These are phyloP conservation scores for Lanius ludovicianus DNA, from an alignment of 2,113 vertebrate species.

Conservation along the genomic window DNA sequence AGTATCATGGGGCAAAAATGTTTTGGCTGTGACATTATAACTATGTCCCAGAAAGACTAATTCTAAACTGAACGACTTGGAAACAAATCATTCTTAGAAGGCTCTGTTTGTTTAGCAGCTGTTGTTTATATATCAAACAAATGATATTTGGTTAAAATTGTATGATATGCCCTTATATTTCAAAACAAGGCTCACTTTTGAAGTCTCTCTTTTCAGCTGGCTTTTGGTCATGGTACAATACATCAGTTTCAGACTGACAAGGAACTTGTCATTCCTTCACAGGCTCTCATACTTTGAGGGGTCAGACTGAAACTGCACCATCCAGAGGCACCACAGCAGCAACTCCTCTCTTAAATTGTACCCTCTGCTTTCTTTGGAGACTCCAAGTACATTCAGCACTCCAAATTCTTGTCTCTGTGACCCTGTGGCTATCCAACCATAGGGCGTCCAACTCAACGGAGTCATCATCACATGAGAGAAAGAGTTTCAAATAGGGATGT, in stretches of 20 bases:
- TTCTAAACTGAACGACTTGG: slow-evolving; percentile 1
- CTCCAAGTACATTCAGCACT: neutral
- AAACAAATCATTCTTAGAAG: slow-evolving; percentile 53
- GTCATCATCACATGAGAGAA: neutral
- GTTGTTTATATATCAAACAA: neutral
- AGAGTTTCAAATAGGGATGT: neutral
- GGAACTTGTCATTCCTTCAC: neutral
- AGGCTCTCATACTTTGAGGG: neutral
- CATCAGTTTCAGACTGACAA: neutral
- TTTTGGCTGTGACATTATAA: slow-evolving; percentile 24
- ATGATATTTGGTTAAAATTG: neutral
- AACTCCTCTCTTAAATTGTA: neutral
- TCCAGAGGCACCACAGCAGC: neutral
- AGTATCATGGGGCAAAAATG: slow-evolving; percentile 44
- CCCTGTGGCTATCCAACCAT: neutral
- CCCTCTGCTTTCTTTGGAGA: neutral
- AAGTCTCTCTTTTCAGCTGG: neutral
- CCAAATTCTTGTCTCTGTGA: neutral
- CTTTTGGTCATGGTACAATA: neutral
- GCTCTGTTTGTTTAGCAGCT: slow-evolving; percentile 1
- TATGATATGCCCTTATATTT: neutral
- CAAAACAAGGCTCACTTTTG: neutral
- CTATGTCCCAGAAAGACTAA: slow-evolving; percentile 45
- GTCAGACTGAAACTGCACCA: neutral
- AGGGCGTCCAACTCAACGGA: too few species aligned